Percentiles rank a stretch among this genome's conserved stretches.
These are phyloP conservation scores for Alentia gelatinosa DNA, from an alignment of 2,888 invertebrate species.

Conservation along the genomic window DNA sequence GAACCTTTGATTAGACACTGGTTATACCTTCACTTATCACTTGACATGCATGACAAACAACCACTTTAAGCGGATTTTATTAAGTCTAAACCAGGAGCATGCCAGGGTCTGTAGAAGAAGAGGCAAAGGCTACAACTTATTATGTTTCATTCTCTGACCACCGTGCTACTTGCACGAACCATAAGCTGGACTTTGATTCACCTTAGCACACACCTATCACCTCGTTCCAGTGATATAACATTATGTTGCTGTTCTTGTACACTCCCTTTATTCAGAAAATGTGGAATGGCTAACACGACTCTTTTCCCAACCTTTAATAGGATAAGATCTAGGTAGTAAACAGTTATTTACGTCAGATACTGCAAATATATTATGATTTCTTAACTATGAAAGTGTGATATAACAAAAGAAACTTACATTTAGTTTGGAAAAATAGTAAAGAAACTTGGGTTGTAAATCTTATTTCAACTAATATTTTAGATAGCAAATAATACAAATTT, in stretches of 20 bases:
- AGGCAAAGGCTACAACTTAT: background rate
- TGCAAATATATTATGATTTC: background rate
- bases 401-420: background rate
- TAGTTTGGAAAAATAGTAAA: background rate
- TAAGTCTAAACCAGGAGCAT: background rate
- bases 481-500: background rate
- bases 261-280: background rate
- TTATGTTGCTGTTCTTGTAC: background rate
- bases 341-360: background rate
- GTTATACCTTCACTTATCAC: background rate
- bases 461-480: background rate
- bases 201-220: background rate
- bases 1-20: too few species aligned
- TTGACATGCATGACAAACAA: background rate
- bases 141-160: background rate
- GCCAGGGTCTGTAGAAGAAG: background rate
- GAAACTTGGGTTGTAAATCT: background rate
- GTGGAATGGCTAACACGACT: constrained; percentile 38
- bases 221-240: background rate
- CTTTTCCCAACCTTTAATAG: background rate
- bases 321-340: background rate
- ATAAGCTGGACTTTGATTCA: background rate
- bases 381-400: background rate
- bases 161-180: background rate
- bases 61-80: background rate